Base-by-base conservation (phyloP, 1,140 invertebrate species). In the Drosophila kikkawai region DNA sequence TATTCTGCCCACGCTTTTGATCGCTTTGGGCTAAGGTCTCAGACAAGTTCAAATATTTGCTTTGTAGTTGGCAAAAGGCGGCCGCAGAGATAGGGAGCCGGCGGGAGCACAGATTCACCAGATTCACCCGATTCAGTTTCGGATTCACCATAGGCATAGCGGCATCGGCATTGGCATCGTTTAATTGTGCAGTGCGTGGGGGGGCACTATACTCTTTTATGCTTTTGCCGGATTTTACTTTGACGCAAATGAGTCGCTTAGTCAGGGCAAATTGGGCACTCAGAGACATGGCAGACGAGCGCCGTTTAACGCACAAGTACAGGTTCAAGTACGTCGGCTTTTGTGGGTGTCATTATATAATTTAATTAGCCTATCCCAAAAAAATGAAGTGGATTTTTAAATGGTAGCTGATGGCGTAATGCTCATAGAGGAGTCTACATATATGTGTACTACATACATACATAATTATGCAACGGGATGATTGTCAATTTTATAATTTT, bases 161-260 rank as follows among this genome's bases (percentile, higher is more conserved):
- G 74, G 42, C 55, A 66, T 29, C 47, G 47, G 15, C 48, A 50
- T 78, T 71, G 61, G 66, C 78, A 70, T 71, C 67, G 59, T 60
- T 86, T 79, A 64, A 80, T 70, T 88, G 68, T 87, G 76, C 70
- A 82, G 58, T 58, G 79, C 42, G 77, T 59, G 74, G 60, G 58
- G 58, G 42, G 47, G 63, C 60, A 53, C 67, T 69, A 34, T 45
- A 55, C 51, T 55, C 51, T 55, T 55, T 44, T 47, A 63, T 66
- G 69, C 53, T 77, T 59, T 74, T 69, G 64, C 67, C 48, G 57
- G 67, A 50, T 48, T 73, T 59, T 74, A 82, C 67, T 87, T 87
- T 87, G 80, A 84, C 84, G 80, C 80, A 88, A 87, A 87, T 88
- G 85, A 83, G 61, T 57, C 84, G 80, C 79, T 88, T 88, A 88